phyloP scores from a whole-genome alignment of 2,113 vertebrate species.

The Pica pica region DNA sequence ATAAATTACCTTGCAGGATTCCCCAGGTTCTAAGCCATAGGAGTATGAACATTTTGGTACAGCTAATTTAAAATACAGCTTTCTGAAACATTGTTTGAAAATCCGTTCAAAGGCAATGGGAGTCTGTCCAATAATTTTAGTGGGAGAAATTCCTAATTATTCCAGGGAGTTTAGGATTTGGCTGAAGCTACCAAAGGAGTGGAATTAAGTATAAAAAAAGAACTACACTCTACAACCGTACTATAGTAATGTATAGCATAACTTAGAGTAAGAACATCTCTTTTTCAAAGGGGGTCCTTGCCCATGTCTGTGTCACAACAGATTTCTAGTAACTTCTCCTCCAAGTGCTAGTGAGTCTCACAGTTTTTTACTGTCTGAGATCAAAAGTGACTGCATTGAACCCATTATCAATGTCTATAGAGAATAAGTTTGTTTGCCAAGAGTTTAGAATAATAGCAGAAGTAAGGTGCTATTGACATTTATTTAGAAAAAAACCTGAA shows the following conservation, averaged over 20 bases:
- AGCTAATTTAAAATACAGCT: not conserved
- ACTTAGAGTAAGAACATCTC: not conserved
- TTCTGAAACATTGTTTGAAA: not conserved
- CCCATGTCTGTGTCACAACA: not conserved
- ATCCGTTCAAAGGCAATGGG: not conserved
- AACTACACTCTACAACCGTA: not conserved
- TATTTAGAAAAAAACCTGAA: not conserved
- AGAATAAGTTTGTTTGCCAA: not conserved
- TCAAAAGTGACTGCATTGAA: not conserved
- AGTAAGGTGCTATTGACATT: not conserved
- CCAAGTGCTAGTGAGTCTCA: not conserved
- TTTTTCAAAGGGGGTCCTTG: not conserved
- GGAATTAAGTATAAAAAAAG: not conserved
- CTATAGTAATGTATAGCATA: not conserved
- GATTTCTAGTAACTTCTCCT: not conserved
- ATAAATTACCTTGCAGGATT: not conserved
- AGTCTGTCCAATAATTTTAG: not conserved
- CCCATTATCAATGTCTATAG: not conserved
- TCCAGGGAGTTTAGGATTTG: not conserved
- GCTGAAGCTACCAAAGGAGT: not conserved
- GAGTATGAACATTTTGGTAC: not conserved
- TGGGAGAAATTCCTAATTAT: slow-evolving; percentile 1
- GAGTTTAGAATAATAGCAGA: not conserved
- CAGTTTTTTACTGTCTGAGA: not conserved
- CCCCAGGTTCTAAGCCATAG: not conserved